These are phyloP conservation scores for Cepaea nemoralis DNA, from an alignment of 1,140 invertebrate genomes.

Conservation along the genomic window DNA sequence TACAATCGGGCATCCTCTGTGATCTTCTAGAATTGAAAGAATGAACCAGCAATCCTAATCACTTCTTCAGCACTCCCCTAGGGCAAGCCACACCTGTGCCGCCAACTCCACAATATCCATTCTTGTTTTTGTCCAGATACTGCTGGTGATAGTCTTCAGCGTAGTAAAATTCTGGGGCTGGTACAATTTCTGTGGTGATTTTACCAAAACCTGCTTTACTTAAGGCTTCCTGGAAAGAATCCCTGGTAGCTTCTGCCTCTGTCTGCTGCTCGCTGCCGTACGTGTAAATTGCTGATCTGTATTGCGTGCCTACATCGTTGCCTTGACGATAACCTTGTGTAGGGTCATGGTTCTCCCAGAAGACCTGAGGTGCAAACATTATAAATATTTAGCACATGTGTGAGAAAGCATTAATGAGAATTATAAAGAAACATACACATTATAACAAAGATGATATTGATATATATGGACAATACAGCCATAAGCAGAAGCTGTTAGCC, in stretches of 20 bases:
- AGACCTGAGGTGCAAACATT: conserved; percentile 48
- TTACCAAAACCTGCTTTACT: conserved; percentile 55
- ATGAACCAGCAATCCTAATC: too few relatives aligned
- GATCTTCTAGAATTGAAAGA: too few relatives aligned
- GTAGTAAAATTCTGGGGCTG: conserved; percentile 65
- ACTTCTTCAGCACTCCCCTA: too few relatives aligned
- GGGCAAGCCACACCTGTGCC: conserved; percentile 70
- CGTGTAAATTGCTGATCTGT: conserved; percentile 70
- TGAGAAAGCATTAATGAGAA: too few relatives aligned
- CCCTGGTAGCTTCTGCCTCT: conserved; percentile 57
- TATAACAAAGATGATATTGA: too few relatives aligned
- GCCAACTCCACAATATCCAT: conserved; percentile 68
- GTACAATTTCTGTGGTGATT: conserved; percentile 69
- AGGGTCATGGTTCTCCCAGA: conserved; percentile 72
- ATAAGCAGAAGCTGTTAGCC: too few relatives aligned
- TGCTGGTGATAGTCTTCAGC: conserved; percentile 72
- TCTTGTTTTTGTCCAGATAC: conserved; percentile 70
- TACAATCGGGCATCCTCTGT: too few relatives aligned
- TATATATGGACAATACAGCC: too few relatives aligned
- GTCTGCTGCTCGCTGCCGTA: conserved; percentile 62
- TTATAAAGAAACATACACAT: too few relatives aligned
- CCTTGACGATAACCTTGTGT: conserved; percentile 69
- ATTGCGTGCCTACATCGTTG: conserved; percentile 70
- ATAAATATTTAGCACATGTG: too few relatives aligned
- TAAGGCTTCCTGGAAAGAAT: conserved; percentile 60